Base-by-base conservation (phyloP, 2,797 vertebrate genomes). In the Hydrophis major region DNA sequence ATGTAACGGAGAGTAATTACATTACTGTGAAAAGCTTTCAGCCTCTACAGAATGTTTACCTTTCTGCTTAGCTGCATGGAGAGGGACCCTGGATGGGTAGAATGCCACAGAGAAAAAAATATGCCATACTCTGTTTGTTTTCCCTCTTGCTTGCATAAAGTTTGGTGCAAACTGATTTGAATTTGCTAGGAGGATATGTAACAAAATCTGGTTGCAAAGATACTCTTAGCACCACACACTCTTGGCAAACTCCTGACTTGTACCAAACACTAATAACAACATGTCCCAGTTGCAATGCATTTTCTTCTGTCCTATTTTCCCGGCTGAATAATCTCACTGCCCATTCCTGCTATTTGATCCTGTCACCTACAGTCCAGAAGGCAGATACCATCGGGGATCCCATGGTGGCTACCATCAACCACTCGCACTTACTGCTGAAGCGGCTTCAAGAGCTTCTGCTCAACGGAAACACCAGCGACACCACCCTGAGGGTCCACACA, bases 401-500 rank as follows among this genome's bases (percentile, higher is more conserved):
- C 3, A 90, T 95, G 0, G 97, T 96, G 4, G 97, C 98, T 66
- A 96, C 98, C 92, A 98, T 99, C 96, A 99, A 99, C 97, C 99
- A 99, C 97, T 99, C 99, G 0, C 98, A 98, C 98, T 96, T 95
- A 42, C 97, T 99, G 97, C 98, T 99, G 94, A 98, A 99, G 96
- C 98, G 98, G 47, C 97, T 99, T 96, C 98, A 99, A 97, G 97
- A 97, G 78, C 98, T 99, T 95, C 97, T 99, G 93, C 95, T 97
- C 55, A 96, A 98, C 0, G 98, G 98, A 87, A 99, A 99, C 0
- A 95, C 98, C 96, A 99, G 99, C 0, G 99, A 99, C 6, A 97
- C 98, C 93, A 97, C 98, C 0, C 97, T 99, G 89, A 96, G 98
- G 61, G 98, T 99, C 94, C 98, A 98, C 97, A 98, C 98, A 0